A percentile compares a stretch with the other conserved stretches of the same genome.
These are phyloP conservation scores for Periphyllus acericola DNA, from an alignment of 2,888 invertebrate genomes.

Conservation along the genomic window DNA sequence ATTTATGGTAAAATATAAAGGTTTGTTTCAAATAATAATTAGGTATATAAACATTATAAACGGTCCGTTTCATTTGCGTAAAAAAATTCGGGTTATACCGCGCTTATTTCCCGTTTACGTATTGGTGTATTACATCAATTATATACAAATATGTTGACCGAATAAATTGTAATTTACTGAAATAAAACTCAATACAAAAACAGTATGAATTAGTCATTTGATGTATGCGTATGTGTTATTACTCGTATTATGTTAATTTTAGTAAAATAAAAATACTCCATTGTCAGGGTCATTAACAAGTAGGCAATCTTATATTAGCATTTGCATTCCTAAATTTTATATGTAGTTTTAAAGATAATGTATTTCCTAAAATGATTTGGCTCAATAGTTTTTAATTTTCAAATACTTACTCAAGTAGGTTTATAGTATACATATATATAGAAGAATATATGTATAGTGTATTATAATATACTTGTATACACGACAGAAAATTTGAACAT, in stretches of 20 bases:
- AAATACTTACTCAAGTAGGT: background rate
- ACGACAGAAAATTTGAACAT: constrained; percentile 42
- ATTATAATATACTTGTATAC: too few species aligned
- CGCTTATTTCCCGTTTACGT: background rate
- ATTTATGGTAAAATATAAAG: background rate
- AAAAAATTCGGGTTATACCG: background rate
- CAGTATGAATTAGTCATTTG: background rate
- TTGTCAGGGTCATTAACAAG: background rate
- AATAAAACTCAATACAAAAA: background rate
- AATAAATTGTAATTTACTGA: background rate
- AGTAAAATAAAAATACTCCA: background rate
- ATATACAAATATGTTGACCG: background rate
- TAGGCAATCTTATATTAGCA: background rate
- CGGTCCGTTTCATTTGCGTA: background rate
- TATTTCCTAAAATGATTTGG: background rate
- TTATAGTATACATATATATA: background rate
- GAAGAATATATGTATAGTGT: background rate
- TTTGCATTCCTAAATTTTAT: background rate
- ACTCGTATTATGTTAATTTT: background rate
- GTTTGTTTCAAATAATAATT: background rate
- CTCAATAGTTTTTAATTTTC: background rate
- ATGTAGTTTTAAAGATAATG: background rate
- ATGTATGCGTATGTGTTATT: background rate
- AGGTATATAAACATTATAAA: background rate
- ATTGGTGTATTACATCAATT: too few species aligned